Conservation (phyloP, 2,113 vertebrate genomes). For the Nansenia antarctica region DNA sequence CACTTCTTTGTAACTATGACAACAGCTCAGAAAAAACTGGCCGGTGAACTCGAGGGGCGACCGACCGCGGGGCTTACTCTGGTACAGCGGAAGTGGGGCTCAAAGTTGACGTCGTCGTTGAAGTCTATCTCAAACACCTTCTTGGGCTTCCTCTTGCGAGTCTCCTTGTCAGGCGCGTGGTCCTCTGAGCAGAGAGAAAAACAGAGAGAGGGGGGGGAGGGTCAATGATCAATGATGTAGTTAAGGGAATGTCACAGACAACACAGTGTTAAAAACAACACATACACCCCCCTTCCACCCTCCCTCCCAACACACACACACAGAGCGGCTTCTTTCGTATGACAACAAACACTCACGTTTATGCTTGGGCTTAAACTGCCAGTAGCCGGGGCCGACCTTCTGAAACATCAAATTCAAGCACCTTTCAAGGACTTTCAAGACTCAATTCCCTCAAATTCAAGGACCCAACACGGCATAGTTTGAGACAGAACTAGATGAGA, state of each 20-base stretch:
- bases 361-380: conserved; percentile 87
- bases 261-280: not conserved
- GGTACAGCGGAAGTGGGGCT: conserved; percentile 78
- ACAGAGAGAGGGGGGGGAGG: conserved; percentile 1
- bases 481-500: not conserved
- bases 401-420: not conserved
- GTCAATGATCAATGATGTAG: not conserved
- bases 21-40: not conserved
- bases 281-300: too few relatives aligned
- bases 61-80: conserved; percentile 76
- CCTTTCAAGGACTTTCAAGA: too few relatives aligned
- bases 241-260: not conserved
- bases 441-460: not conserved
- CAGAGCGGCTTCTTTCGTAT: not conserved
- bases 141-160: conserved; percentile 74
- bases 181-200: conserved; percentile 63
- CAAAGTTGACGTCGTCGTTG: conserved; percentile 82
- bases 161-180: conserved; percentile 76
- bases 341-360: conserved; percentile 75
- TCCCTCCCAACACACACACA: too few relatives aligned
- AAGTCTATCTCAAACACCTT: conserved; percentile 85
- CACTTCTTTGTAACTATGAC: not conserved
- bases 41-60: not conserved
- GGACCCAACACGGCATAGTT: not conserved
- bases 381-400: conserved; percentile 86